A percentile compares a stretch with the other conserved stretches of the same genome.
Conservation (phyloP, 2,888 invertebrate genomes). For the Proisotoma minuta region DNA sequence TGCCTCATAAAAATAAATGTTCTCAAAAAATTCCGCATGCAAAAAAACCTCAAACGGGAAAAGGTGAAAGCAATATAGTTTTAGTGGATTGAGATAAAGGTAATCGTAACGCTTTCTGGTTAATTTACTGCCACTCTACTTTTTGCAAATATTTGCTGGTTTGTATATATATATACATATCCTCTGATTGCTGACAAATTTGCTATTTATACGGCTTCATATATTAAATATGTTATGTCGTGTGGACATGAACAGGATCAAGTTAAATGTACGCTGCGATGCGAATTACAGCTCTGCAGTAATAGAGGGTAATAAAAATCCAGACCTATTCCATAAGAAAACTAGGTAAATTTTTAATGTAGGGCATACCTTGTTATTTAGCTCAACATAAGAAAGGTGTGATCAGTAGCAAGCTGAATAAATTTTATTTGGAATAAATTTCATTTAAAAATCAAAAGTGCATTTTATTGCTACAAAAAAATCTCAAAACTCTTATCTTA, state of each 20-base stretch:
- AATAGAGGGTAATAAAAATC: constrained; percentile 7
- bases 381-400: not conserved
- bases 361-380: no score
- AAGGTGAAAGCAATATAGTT: constrained; percentile 4
- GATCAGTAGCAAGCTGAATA: no score
- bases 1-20: not conserved
- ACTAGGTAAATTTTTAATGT: no score
- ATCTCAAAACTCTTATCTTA: no score
- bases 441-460: no score
- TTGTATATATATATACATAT: not conserved
- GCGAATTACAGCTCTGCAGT: not conserved
- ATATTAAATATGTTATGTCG: no score
- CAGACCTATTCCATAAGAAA: no score
- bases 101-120: not conserved
- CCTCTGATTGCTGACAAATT: no score
- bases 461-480: no score
- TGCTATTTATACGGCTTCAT: not conserved
- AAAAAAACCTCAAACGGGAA: not conserved
- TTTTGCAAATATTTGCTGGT: not conserved
- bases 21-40: not conserved
- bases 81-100: not conserved
- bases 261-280: no score
- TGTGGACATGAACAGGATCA: not conserved
- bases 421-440: no score
- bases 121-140: not conserved